Evolutionary conservation across 2,888 invertebrate genomes (phyloP).

Genomic region (Frankliniella fusca): DNA sequence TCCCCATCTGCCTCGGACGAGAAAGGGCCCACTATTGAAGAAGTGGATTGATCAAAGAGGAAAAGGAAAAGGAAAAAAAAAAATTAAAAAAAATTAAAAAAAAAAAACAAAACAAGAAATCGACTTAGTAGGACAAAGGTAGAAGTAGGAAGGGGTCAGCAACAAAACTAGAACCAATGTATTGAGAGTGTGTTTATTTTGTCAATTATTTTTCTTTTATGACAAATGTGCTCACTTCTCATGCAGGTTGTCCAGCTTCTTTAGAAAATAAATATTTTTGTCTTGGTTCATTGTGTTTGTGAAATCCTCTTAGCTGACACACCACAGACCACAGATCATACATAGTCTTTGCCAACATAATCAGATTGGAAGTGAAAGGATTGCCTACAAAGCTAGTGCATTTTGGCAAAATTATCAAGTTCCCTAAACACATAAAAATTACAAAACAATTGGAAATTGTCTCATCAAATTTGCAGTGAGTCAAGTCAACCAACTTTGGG

Average conservation of each 20-base stretch:
- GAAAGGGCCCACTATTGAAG: constrained; percentile 6
- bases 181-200: constrained; percentile 8
- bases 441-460: neutral
- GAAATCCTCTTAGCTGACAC: constrained; percentile 11
- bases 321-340: neutral
- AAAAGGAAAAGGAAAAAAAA: neutral
- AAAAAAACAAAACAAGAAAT: neutral
- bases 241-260: neutral
- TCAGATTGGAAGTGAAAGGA: neutral
- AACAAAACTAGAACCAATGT: neutral
- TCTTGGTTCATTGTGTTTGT: constrained; percentile 3
- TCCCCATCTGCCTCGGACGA: neutral
- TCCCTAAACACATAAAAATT: neutral
- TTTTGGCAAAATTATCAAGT: neutral
- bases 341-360: neutral
- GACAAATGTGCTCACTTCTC: neutral
- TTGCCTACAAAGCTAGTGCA: neutral
- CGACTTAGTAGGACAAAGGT: no score
- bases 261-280: neutral
- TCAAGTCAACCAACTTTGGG: no score
- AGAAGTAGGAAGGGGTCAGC: neutral
- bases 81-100: neutral
- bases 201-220: neutral
- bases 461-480: no score
- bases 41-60: neutral